Evolutionary conservation across 2,888 invertebrate species (phyloP).

Genomic region (Drosophila recens): DNA sequence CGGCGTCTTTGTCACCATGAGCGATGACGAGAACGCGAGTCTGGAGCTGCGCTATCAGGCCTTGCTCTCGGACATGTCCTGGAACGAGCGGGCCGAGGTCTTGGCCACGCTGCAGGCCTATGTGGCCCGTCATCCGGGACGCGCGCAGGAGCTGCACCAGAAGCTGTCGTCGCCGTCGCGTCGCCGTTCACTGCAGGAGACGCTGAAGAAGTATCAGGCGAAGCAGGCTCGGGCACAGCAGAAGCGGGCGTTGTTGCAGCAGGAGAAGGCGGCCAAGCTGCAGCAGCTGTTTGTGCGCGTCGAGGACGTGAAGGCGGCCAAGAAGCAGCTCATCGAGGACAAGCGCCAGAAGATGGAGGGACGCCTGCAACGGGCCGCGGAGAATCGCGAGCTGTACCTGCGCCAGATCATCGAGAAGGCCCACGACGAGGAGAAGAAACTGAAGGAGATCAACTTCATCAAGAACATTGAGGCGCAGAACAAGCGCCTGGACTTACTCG

Average conservation of each 20-base stretch:
- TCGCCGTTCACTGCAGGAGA: conserved; percentile 93
- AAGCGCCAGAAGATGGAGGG: conserved; percentile 91
- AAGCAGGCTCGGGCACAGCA: conserved; percentile 96
- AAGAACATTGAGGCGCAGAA: conserved; percentile 98
- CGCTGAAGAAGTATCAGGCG: conserved; percentile 92
- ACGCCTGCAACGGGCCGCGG: conserved; percentile 93
- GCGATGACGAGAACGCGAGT: conserved; percentile 85
- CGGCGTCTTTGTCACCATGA: conserved; percentile 81
- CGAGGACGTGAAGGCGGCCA: conserved; percentile 93
- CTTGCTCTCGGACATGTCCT: conserved; percentile 90
- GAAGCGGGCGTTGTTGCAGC: conserved; percentile 92
- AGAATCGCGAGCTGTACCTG: conserved; percentile 93
- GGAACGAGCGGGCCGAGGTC: conserved; percentile 94
- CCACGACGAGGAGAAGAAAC: conserved; percentile 98
- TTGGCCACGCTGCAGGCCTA: conserved; percentile 91
- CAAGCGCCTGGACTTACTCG: conserved; percentile 95
- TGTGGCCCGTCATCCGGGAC: conserved; percentile 95
- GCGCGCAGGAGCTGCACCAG: conserved; percentile 96
- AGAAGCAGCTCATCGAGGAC: conserved; percentile 94
- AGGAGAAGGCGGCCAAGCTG: conserved; percentile 93
- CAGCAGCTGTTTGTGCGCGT: conserved; percentile 94
- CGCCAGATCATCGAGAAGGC: conserved; percentile 96
- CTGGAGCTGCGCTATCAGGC: conserved; percentile 90
- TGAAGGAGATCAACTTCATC: conserved; percentile 98
- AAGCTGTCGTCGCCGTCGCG: conserved; percentile 96